These are phyloP conservation scores for Ischnura elegans DNA, from an alignment of 2,888 invertebrate genomes.

Conservation along the genomic window DNA sequence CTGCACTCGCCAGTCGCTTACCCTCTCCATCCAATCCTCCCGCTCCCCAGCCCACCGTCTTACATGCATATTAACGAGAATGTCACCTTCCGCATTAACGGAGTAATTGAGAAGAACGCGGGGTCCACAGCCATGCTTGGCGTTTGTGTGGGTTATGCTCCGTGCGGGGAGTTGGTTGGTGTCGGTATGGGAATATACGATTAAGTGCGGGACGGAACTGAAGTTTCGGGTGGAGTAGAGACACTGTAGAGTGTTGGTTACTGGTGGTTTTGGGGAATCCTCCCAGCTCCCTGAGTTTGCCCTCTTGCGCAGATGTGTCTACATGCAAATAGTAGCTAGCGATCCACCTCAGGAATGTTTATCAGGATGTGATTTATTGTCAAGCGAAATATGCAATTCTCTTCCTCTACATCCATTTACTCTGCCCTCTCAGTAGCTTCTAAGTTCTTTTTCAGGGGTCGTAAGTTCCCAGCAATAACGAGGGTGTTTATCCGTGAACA, in stretches of 20 bases:
- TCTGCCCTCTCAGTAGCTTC: too few species aligned
- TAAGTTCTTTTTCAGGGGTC: too few species aligned
- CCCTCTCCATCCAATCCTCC: neutral
- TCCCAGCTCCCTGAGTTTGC: neutral
- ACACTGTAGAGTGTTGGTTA: constrained; percentile 18
- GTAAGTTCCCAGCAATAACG: too few species aligned
- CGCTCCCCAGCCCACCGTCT: neutral
- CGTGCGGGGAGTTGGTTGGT: neutral
- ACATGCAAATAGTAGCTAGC: neutral
- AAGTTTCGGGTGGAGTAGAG: neutral
- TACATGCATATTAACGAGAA: constrained; percentile 64
- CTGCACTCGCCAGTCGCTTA: neutral
- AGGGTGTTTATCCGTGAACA: too few species aligned
- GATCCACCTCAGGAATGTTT: neutral
- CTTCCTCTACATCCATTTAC: neutral
- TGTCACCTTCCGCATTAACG: constrained; percentile 58
- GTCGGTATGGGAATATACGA: neutral
- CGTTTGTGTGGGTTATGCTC: neutral
- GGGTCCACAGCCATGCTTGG: neutral
- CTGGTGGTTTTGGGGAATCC: constrained; percentile 27
- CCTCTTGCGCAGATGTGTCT: neutral
- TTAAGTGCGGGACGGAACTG: neutral
- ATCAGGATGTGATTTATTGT: neutral
- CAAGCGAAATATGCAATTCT: neutral
- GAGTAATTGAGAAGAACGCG: constrained; percentile 64